These are phyloP conservation scores for Camponotus pennsylvanicus DNA, from an alignment of 1,140 invertebrate species.

Conservation along the genomic window DNA sequence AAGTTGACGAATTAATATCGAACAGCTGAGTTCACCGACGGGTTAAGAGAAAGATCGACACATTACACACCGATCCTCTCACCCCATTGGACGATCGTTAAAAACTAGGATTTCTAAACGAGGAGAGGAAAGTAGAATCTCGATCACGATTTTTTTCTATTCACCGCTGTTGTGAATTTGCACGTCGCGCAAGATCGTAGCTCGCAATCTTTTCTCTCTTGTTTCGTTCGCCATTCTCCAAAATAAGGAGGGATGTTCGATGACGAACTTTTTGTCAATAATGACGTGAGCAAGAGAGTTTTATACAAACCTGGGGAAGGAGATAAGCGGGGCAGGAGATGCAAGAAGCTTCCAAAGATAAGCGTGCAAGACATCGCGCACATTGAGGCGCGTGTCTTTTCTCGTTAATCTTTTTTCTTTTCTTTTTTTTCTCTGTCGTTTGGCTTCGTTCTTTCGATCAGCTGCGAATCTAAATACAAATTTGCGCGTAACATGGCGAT, in stretches of 20 bases:
- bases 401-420: neutral
- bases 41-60: conserved; percentile 71
- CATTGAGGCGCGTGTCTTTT: conserved; percentile 56
- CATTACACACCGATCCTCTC: conserved; percentile 69
- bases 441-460: conserved; percentile 48
- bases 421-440: conserved; percentile 26
- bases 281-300: conserved; percentile 4
- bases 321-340: conserved; percentile 24
- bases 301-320: conserved; percentile 27
- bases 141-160: conserved; percentile 29
- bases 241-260: conserved; percentile 8
- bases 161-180: conserved; percentile 13
- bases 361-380: conserved; percentile 60
- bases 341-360: conserved; percentile 56
- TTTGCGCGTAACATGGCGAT: conserved; percentile 32
- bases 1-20: conserved; percentile 74
- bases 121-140: conserved; percentile 67
- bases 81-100: conserved; percentile 75
- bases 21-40: conserved; percentile 75
- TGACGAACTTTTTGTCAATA: conserved; percentile 19
- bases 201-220: conserved; percentile 5
- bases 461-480: conserved; percentile 37
- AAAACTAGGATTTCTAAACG: conserved; percentile 71
- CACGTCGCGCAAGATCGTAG: conserved; percentile 12
- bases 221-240: conserved; percentile 1